Percentiles rank a stretch among this genome's conserved stretches.
These are phyloP conservation scores for Brachyhypopomus gauderio DNA, from an alignment of 2,113 vertebrate species.

Conservation along the genomic window DNA sequence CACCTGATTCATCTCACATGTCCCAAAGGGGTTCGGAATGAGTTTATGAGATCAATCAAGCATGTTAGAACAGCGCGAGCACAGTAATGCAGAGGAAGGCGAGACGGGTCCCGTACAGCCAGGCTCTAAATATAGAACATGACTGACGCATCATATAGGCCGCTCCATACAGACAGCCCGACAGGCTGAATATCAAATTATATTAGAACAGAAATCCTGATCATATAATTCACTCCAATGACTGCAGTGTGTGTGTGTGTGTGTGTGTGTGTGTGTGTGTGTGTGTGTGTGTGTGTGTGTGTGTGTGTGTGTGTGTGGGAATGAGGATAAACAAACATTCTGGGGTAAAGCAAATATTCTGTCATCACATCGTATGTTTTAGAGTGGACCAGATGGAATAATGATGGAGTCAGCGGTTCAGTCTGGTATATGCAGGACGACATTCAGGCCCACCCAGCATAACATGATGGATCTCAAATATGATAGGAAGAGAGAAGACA, in stretches of 20 bases:
- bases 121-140: conserved; percentile 8
- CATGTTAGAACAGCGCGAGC: neutral
- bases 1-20: neutral
- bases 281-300: too few relatives aligned
- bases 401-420: conserved; percentile 49
- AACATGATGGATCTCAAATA: conserved; percentile 50
- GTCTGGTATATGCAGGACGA: conserved; percentile 25
- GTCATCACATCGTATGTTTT: neutral
- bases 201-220: conserved; percentile 34
- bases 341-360: conserved; percentile 45
- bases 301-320: neutral
- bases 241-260: conserved; percentile 8
- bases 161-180: conserved; percentile 19
- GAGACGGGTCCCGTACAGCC: neutral
- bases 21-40: conserved; percentile 6
- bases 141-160: conserved; percentile 24
- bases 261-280: too few relatives aligned
- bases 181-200: conserved; percentile 10
- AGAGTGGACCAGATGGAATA: conserved; percentile 44
- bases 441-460: conserved; percentile 54
- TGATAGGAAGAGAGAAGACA: conserved; percentile 51
- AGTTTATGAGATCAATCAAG: conserved; percentile 10
- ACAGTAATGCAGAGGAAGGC: neutral
- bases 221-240: conserved; percentile 46
- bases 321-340: neutral